Conservation (phyloP, 2,888 invertebrate species). For the Seladonia tumulorum region DNA sequence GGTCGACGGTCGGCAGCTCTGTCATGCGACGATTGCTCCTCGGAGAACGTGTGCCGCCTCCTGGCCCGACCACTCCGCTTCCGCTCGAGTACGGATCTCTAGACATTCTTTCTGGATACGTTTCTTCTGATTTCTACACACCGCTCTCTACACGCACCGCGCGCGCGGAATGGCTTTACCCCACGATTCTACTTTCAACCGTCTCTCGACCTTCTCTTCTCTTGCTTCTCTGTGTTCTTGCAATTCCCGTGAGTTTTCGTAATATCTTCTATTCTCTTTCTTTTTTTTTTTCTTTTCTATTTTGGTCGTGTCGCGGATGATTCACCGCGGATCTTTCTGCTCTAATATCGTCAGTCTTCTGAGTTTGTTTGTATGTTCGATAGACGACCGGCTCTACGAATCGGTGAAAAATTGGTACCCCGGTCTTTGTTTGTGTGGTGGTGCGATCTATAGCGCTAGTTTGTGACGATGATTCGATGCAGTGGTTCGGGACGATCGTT, state of each 20-base stretch:
- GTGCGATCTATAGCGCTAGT: neutral
- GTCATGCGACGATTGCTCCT: constrained; percentile 87
- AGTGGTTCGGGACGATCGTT: neutral
- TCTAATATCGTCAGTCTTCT: constrained; percentile 11
- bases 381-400: neutral
- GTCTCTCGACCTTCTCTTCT: neutral
- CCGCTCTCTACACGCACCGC: neutral
- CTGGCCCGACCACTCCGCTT: constrained; percentile 88
- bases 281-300: neutral
- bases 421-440: neutral
- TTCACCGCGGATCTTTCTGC: neutral
- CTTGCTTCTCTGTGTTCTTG: neutral
- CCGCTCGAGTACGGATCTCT: constrained; percentile 87
- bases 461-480: neutral
- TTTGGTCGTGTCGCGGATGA: neutral
- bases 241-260: constrained; percentile 2
- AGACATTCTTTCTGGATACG: constrained; percentile 81
- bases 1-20: constrained; percentile 94
- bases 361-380: neutral
- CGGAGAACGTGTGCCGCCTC: constrained; percentile 86
- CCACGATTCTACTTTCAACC: neutral
- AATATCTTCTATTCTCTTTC: neutral
- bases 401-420: constrained; percentile 18
- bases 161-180: neutral
- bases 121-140: neutral